Evolutionary conservation across 2,888 invertebrate genomes (phyloP), one percentile per base, ranked within the genome.

Genomic region (Sarcophaga caerulescens): DNA sequence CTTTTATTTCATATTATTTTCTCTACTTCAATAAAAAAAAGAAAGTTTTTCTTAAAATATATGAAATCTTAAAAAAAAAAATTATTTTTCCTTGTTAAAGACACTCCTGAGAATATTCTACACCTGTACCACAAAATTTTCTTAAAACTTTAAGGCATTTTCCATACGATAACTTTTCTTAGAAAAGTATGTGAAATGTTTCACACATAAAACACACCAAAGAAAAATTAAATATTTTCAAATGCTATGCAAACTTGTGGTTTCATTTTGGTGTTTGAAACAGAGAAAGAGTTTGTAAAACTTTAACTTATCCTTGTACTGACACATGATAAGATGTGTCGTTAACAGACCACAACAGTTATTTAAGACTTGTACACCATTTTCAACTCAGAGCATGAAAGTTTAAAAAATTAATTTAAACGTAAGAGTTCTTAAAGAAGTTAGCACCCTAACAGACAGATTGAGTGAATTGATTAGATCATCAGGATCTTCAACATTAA

Each of bases 111-210:
- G 57, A 17, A 57, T 57, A 57, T 57, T 57, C 14, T 57, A n/a
- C n/a, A 57, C 6, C 5, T 57, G 57, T 63, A 25, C 4, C 25
- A 10, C 4, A 21, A 25, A 25, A 14, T 63, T 63, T 63, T 11
- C 63, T 63, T n/a, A 23, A 63, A 63, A 63, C 63, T 63, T 25
- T 23, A 63, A 63, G 17, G 21, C 11, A 63, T 63, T 63, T 63
- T 8, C 12, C 63, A 14, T 25, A 35, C 8, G 1, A 10, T 8
- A 35, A 35, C 10, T 12, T 14, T 23, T 63, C 23, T 25, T 35
- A 17, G 10, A 12, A 63, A 25, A 63, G 2, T 35, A 35, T 35
- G 25, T 25, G 25, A 62, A n/a, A 62, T 63, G 0, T 63, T n/a
- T 63, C 25, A 11, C 63, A 63, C 11, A 63, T 63, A 14, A 25